These are phyloP conservation scores for Albula goreensis DNA, from an alignment of 2,113 vertebrate genomes.

Conservation along the genomic window DNA sequence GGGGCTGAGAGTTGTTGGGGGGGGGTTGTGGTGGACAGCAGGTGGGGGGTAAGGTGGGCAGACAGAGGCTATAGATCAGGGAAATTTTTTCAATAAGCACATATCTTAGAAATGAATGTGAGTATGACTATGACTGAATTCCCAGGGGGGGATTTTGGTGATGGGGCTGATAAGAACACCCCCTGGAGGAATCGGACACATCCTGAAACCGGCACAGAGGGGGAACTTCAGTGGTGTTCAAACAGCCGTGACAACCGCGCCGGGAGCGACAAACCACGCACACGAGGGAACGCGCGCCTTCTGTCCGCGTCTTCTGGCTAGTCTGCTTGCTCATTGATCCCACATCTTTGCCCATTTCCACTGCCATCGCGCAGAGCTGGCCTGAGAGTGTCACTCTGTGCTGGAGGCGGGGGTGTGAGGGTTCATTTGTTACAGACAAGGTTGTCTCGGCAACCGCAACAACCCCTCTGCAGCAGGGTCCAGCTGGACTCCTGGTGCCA, in stretches of 20 bases:
- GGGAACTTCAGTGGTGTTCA: neutral
- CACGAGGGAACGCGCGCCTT: neutral
- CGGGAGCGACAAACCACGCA: neutral
- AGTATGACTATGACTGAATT: neutral
- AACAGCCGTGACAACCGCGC: neutral
- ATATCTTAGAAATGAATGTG: neutral
- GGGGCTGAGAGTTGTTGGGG: neutral
- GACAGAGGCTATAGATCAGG: neutral
- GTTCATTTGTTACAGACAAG: constrained; percentile 29
- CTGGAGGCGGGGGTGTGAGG: neutral
- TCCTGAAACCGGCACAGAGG: neutral
- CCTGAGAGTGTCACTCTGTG: neutral
- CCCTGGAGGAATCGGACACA: neutral
- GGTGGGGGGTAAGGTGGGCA: too few species aligned
- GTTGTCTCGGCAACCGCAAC: constrained; percentile 9
- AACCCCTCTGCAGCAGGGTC: neutral
- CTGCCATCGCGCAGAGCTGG: neutral
- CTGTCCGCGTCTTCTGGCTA: neutral
- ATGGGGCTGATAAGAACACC: neutral
- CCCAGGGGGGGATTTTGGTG: neutral
- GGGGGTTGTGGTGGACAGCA: neutral
- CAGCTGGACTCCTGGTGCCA: neutral
- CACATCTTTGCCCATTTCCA: neutral
- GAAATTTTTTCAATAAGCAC: neutral
- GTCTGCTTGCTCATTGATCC: neutral